Conservation (phyloP, 2,797 vertebrate species). For the Pseudochromis fuscus region DNA sequence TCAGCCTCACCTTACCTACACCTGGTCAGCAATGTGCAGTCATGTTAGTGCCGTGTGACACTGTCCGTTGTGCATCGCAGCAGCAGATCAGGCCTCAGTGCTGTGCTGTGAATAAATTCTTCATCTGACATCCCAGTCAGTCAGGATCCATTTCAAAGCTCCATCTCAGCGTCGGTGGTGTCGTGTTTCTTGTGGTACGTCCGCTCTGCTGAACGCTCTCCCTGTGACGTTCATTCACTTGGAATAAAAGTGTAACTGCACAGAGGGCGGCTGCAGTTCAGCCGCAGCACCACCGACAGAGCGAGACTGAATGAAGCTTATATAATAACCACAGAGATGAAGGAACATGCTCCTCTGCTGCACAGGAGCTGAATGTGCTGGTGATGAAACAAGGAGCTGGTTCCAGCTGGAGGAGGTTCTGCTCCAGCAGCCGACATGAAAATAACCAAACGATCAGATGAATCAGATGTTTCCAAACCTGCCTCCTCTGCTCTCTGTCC, state of each 20-base stretch:
- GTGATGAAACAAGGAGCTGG: neutral
- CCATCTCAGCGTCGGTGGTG: neutral
- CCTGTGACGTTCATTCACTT: neutral
- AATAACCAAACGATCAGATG: too few species aligned
- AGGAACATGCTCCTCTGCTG: conserved; percentile 18
- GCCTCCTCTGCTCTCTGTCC: neutral
- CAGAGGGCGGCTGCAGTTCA: neutral
- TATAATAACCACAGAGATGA: conserved; percentile 15
- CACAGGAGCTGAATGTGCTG: conserved; percentile 13
- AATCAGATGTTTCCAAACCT: neutral
- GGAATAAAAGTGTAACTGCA: neutral
- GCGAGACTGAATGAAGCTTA: conserved; percentile 10
- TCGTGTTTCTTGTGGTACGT: neutral
- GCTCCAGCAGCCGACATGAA: too few species aligned
- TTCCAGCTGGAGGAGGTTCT: conserved; percentile 9
- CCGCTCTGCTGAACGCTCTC: neutral
- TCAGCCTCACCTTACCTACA: too few species aligned
- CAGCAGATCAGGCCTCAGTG: too few species aligned
- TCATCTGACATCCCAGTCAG: neutral
- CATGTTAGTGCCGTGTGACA: too few species aligned
- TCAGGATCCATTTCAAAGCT: neutral
- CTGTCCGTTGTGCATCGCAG: too few species aligned
- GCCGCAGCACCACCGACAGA: neutral
- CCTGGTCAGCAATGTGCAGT: too few species aligned
- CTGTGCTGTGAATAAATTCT: neutral